Evolutionary conservation across 2,113 vertebrate genomes (phyloP).

Genomic region (Ageneiosus marmoratus): DNA sequence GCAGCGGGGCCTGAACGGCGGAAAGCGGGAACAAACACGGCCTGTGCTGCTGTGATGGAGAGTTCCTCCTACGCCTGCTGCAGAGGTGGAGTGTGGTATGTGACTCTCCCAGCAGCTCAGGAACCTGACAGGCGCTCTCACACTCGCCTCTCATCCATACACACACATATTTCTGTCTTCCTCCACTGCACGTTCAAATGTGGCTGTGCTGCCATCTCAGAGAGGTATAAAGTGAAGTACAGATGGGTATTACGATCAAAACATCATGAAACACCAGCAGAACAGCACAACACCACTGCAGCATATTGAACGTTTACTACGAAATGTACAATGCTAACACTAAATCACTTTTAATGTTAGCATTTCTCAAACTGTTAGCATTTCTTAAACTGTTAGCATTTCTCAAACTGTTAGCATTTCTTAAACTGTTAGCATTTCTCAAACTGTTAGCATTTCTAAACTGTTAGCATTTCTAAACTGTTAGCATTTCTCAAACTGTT

Average conservation of each 20-base stretch:
- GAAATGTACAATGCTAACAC: too few species aligned
- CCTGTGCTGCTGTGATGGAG: constrained; percentile 58
- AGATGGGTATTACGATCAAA: background rate
- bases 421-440: too few species aligned
- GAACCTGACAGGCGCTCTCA: constrained; percentile 61
- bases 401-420: too few species aligned
- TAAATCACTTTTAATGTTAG: too few species aligned
- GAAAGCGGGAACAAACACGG: constrained; percentile 61
- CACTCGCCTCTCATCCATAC: constrained; percentile 46
- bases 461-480: too few species aligned
- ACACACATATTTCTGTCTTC: constrained; percentile 53
- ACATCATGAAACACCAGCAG: too few species aligned
- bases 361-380: too few species aligned
- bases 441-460: too few species aligned
- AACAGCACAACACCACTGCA: background rate
- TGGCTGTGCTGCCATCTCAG: background rate
- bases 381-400: too few species aligned
- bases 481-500: too few species aligned
- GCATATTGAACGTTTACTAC: background rate
- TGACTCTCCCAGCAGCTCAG: constrained; percentile 69
- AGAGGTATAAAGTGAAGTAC: background rate
- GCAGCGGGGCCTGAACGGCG: constrained; percentile 32
- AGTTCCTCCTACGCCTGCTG: constrained; percentile 75
- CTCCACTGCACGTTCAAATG: constrained; percentile 48
- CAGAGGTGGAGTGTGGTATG: constrained; percentile 83